Percentiles rank a stretch among this genome's conserved stretches.
These are phyloP conservation scores for Psittacara wagleri DNA, from an alignment of 2,113 vertebrate species.

Conservation along the genomic window DNA sequence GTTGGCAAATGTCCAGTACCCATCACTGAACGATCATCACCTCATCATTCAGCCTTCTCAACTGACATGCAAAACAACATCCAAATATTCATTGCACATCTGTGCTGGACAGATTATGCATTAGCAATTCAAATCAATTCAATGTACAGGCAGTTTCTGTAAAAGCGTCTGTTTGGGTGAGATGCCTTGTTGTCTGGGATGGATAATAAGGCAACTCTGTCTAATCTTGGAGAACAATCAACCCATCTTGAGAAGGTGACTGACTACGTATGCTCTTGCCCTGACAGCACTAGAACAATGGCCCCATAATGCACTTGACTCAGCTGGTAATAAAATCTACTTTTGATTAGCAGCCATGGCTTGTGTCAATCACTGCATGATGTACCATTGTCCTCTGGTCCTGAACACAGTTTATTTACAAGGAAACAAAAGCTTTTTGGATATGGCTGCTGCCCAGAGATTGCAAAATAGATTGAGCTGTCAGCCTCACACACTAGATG, in stretches of 20 bases:
- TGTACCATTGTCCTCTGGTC: constrained; percentile 79
- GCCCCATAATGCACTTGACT: constrained; percentile 79
- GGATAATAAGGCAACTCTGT: constrained; percentile 79
- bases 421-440: constrained; percentile 87
- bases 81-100: constrained; percentile 85
- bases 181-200: constrained; percentile 75
- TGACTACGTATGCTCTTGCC: constrained; percentile 78
- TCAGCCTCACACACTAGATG: constrained; percentile 93
- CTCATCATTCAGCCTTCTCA: constrained; percentile 85
- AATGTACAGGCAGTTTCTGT: constrained; percentile 69
- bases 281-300: constrained; percentile 78
- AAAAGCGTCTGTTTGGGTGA: constrained; percentile 77
- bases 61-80: constrained; percentile 81
- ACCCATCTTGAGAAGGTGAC: constrained; percentile 83
- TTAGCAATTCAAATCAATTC: constrained; percentile 83
- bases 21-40: constrained; percentile 85
- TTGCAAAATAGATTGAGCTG: constrained; percentile 99
- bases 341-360: constrained; percentile 88
- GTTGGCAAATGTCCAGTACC: constrained; percentile 87
- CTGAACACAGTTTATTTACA: constrained; percentile 83
- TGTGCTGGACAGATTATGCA: constrained; percentile 84
- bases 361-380: constrained; percentile 89
- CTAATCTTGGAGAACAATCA: constrained; percentile 86
- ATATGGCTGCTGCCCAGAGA: constrained; percentile 85
- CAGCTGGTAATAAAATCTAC: constrained; percentile 91